Conservation (phyloP, 2,888 invertebrate species). For the Drosophila vallismaia region DNA sequence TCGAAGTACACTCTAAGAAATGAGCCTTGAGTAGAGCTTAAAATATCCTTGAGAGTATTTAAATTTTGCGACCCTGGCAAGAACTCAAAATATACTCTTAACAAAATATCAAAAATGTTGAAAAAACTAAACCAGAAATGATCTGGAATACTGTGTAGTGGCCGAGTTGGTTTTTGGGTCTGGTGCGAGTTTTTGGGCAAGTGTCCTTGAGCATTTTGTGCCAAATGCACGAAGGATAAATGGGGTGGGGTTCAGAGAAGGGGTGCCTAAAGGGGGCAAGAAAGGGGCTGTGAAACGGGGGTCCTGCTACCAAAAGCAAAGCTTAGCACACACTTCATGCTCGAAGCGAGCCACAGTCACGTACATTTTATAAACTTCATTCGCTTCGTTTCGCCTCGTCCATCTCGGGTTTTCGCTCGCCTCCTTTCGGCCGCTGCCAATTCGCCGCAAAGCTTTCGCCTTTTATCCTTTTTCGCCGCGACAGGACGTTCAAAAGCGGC, state of each 20-base stretch:
- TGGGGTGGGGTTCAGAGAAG: not conserved
- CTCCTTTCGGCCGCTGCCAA: conserved; percentile 19
- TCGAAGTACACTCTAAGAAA: not conserved
- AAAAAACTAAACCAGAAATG: not conserved
- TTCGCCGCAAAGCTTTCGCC: conserved; percentile 64
- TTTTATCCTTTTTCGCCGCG: conserved; percentile 24
- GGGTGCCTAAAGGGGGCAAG: not conserved
- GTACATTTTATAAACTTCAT: conserved; percentile 74
- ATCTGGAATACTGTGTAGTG: not conserved
- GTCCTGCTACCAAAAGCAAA: conserved; percentile 46
- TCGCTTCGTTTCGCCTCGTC: conserved; percentile 12
- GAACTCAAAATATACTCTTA: too few species aligned
- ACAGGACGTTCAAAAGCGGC: conserved; percentile 59
- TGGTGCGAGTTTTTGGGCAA: conserved; percentile 42
- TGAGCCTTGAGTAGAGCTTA: not conserved
- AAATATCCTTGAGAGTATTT: not conserved
- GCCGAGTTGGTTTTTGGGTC: conserved; percentile 8
- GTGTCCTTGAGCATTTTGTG: conserved; percentile 80
- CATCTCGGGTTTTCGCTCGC: conserved; percentile 1
- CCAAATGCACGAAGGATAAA: conserved; percentile 58
- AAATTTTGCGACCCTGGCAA: too few species aligned
- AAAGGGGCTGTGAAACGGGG: not conserved
- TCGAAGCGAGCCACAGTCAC: conserved; percentile 69
- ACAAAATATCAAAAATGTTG: too few species aligned
- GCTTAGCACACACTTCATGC: conserved; percentile 71